Percentiles rank a stretch among this genome's conserved stretches.
Evolutionary conservation across 2,888 invertebrate genomes (phyloP).

Genomic region (Tipula lateralis): DNA sequence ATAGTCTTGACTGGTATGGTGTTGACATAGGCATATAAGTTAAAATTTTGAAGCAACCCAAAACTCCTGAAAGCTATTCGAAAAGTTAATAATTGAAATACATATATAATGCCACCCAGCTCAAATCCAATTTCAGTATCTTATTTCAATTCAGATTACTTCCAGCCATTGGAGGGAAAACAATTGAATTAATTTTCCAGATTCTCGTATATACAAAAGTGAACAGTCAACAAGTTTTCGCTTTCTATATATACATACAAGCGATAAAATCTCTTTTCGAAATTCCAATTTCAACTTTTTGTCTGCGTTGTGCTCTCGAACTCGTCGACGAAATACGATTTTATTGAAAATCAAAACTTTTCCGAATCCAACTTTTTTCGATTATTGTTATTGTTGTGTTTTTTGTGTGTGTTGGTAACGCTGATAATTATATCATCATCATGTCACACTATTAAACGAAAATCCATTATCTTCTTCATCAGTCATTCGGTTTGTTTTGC

Average conservation of each 20-base stretch:
- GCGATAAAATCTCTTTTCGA: not conserved
- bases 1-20: no score
- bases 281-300: slow-evolving; percentile 14
- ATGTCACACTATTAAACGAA: slow-evolving; percentile 12
- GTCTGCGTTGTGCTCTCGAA: not conserved
- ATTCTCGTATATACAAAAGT: not conserved
- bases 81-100: not conserved
- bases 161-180: not conserved
- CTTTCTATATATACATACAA: not conserved
- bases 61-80: no score
- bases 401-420: not conserved
- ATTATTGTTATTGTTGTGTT: not conserved
- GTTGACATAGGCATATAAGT: no score
- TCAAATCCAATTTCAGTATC: not conserved
- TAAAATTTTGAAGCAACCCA: no score
- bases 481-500: not conserved
- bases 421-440: slow-evolving; percentile 19
- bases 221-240: not conserved
- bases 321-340: not conserved
- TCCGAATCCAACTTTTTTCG: not conserved
- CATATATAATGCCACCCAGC: not conserved
- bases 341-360: slow-evolving; percentile 11
- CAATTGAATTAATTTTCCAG: not conserved
- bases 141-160: not conserved
- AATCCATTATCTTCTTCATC: not conserved